phyloP scores from a whole-genome alignment of 2,797 vertebrate species.

The Neoniphon sammara region DNA sequence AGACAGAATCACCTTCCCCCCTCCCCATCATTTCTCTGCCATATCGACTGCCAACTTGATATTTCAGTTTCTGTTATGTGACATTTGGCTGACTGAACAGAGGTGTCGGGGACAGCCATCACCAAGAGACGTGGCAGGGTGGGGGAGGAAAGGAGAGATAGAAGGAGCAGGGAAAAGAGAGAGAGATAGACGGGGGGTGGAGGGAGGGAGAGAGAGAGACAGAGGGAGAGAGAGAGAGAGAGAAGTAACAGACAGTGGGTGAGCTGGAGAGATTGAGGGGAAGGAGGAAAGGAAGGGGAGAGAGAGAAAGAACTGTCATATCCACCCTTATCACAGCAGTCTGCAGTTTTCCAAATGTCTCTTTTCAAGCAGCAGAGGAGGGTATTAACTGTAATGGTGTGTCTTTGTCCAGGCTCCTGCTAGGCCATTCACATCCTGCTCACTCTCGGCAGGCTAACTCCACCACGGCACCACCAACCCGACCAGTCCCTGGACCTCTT shows the following conservation, averaged over 20 bases:
- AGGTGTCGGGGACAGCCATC: constrained; percentile 79
- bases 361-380: constrained; percentile 68
- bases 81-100: constrained; percentile 86
- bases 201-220: constrained; percentile 36
- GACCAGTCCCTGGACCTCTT: constrained; percentile 31
- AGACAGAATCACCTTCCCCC: constrained; percentile 59
- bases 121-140: constrained; percentile 68
- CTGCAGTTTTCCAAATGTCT: constrained; percentile 77
- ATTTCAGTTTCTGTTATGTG: constrained; percentile 82
- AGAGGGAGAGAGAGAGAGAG: constrained; percentile 35
- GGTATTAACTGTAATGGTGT: constrained; percentile 78
- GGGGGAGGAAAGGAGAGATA: constrained; percentile 52
- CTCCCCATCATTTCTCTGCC: constrained; percentile 69
- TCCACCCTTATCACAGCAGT: constrained; percentile 79
- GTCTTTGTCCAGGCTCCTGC: constrained; percentile 66
- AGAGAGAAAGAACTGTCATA: constrained; percentile 73
- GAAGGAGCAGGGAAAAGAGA: constrained; percentile 29
- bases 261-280: constrained; percentile 57
- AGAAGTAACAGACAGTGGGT: constrained; percentile 43
- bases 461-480: constrained; percentile 35
- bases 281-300: constrained; percentile 41
- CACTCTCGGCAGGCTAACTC: constrained; percentile 48
- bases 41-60: constrained; percentile 82
- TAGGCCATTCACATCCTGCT: constrained; percentile 52
- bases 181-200: constrained; percentile 30